Evolutionary conservation across 2,113 vertebrate species (phyloP), one percentile per base, ranked within the genome.

Genomic region (Atractosteus spatula): DNA sequence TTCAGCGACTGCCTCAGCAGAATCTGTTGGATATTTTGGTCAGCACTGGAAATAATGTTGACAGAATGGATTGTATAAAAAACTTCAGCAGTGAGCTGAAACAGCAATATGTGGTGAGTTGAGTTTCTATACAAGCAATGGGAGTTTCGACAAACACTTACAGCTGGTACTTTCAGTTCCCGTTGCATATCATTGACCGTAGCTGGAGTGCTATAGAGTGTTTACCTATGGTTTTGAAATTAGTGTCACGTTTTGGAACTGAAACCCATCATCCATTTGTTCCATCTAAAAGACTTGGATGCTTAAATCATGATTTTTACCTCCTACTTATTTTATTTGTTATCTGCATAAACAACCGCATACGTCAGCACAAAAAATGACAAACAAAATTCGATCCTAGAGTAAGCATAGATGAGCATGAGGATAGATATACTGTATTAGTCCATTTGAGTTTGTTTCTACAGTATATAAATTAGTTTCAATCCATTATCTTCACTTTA

Each of bases 81-180:
- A 29, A 14, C 59, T 62, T 45, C 59, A 62, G 69, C 29, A 59
- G 41, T 17, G 7, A 71, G 16, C 57, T 13, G 55, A 71, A 68
- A 61, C 29, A 59, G 55, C 41, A 12, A 55, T 29, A 29, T 56
- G 29, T 45, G 17, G 63, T 42, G n/a, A 29, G 5, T 43, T 29
- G 10, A 54, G 68, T 80, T 75, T 83, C 70, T 73, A 72, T 45
- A n/a, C 57, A 10, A 59, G 72, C 61, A 14, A 69, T 78, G 71
- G 74, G 80, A 79, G 74, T 82, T 79, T 78, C 55, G 73, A 76
- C 75, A 47, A 70, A 74, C 44, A 71, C 47, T 72, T 61, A 51
- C 82, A 83, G 78, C 84, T 86, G 84, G 72, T 82, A 61, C 67
- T 82, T 81, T 85, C 80, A 81, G 71, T 79, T 86, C 78, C 79